Base-by-base conservation (phyloP, 2,888 invertebrate species). In the Argyresthia goedartella region DNA sequence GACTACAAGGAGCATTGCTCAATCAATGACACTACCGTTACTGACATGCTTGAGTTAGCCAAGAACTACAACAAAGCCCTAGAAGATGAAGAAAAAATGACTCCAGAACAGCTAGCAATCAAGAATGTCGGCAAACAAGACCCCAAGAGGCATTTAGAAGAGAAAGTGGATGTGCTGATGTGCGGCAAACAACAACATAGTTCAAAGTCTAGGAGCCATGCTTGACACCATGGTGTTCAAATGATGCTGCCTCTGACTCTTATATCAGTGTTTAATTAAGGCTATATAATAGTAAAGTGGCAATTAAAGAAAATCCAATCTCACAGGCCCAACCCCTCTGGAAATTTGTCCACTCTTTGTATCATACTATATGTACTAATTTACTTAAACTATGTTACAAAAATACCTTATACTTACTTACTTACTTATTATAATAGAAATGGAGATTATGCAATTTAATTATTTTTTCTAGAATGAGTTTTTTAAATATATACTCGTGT, bases 81-180 rank as follows among this genome's bases (percentile, higher is more conserved):
- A 56, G 99, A 99, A 81, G 99, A 99, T 66, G 99, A 99, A 76
- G 99, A 99, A 71, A 98, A 97, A 78, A 98, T 99, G 98, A 99
- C 99, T 4, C 96, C 98, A 1, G 98, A 99, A 80, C 99, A 99
- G 76, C 86, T 99, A 80, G 99, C 98, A 15, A 99, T 99, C 69
- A 99, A 99, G 81, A 99, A 99, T 87, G 99, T 99, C 55, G 99
- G 99, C 52, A 99, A 96, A 81, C 95, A 97, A 81, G 99, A 99
- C 78, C 99, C 99, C 16, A 99, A 99, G 86, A 91, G 99, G 62
- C 99, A 99, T 91, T 89, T 99, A 76, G 98, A 99, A 81, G 99
- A 99, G 76, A 97, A 98, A 85, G 98, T 98, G 15, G 97, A 98
- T 77, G 92, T 95, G 55, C 88, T 99, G 52, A 98, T 99, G 98